These are phyloP conservation scores for Zaprionus taronus DNA, from an alignment of 1,140 invertebrate genomes.

Conservation along the genomic window DNA sequence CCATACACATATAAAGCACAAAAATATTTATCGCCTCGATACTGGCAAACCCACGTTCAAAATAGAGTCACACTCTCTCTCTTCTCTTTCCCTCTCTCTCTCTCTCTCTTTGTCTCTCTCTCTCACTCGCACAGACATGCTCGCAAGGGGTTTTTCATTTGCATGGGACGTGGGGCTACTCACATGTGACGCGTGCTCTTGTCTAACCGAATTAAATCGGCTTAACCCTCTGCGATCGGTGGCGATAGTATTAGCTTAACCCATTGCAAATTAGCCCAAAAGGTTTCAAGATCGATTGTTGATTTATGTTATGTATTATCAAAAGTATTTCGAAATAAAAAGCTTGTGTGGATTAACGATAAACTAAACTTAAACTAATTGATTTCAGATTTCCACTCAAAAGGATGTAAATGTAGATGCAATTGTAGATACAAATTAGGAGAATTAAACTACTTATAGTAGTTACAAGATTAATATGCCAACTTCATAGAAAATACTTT, in stretches of 20 bases:
- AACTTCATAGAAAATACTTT: too few relatives aligned
- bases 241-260: neutral
- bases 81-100: neutral
- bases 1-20: neutral
- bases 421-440: too few relatives aligned
- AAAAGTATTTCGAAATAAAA: too few relatives aligned
- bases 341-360: neutral
- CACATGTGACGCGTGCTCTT: conserved; percentile 8
- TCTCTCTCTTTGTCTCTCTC: neutral
- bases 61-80: neutral
- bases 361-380: neutral
- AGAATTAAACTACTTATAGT: too few relatives aligned
- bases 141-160: conserved; percentile 30
- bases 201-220: neutral
- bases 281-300: neutral
- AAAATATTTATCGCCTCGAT: conserved; percentile 8
- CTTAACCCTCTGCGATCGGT: neutral
- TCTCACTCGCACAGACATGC: neutral
- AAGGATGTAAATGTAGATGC: too few relatives aligned
- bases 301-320: too few relatives aligned
- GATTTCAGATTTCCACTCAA: too few relatives aligned
- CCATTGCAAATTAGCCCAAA: neutral
- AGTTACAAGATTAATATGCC: too few relatives aligned
- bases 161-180: conserved; percentile 36
- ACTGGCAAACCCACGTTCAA: conserved; percentile 9